Evolutionary conservation across 2,888 invertebrate species (phyloP).

Genomic region (Acrobasis suavella): DNA sequence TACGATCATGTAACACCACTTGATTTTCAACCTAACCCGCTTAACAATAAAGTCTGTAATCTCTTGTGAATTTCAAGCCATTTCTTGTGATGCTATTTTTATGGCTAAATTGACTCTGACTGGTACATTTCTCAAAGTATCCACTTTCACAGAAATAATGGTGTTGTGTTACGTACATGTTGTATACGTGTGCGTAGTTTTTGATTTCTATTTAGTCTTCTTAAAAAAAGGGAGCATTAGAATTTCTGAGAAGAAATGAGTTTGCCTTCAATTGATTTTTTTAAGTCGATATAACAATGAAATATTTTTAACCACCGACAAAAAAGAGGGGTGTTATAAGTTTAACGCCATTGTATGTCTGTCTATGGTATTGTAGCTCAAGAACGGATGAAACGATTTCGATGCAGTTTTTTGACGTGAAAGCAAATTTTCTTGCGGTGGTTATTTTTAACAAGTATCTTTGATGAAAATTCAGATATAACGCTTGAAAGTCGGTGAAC

Average conservation of each 20-base stretch:
- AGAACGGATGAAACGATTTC: too few relatives aligned
- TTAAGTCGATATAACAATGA: too few relatives aligned
- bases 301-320: too few relatives aligned
- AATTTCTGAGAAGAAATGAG: neutral
- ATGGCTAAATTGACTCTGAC: conserved; percentile 20
- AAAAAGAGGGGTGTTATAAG: too few relatives aligned
- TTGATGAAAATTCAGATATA: too few relatives aligned
- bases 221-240: neutral
- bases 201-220: conserved; percentile 8
- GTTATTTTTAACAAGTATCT: too few relatives aligned
- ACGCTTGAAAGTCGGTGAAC: too few relatives aligned
- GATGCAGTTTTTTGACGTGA: too few relatives aligned
- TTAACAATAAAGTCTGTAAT: conserved; percentile 2
- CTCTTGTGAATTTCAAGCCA: neutral
- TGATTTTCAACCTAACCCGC: neutral
- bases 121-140: conserved; percentile 23
- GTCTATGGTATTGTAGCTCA: too few relatives aligned
- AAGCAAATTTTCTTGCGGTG: too few relatives aligned
- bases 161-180: conserved; percentile 9
- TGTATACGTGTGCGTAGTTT: neutral
- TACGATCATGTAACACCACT: neutral
- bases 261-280: neutral
- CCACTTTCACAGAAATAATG: conserved; percentile 14
- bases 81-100: conserved; percentile 8
- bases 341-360: too few relatives aligned